Evolutionary conservation across 2,113 vertebrate genomes (phyloP).

Genomic region (Barnardius zonarius): DNA sequence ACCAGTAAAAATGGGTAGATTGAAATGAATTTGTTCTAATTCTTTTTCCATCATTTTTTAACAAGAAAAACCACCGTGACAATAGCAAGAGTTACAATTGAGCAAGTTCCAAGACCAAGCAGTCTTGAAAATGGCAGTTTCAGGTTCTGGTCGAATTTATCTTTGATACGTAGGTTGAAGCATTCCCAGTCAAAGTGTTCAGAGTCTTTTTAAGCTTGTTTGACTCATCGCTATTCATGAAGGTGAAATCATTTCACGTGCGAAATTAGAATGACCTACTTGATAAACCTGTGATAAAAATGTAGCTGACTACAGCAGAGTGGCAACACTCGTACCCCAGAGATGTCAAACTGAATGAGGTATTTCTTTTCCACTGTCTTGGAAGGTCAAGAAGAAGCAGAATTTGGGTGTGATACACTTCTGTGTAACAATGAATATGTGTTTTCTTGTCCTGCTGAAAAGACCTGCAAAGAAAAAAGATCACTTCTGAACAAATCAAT

Average conservation of each 20-base stretch:
- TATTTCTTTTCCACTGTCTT: neutral
- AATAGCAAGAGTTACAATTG: neutral
- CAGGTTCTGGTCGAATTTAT: neutral
- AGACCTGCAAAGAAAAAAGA: neutral
- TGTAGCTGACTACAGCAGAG: conserved; percentile 21
- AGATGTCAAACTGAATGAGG: neutral
- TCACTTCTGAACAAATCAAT: neutral
- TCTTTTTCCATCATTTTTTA: neutral
- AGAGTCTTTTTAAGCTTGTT: neutral
- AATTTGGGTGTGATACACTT: neutral
- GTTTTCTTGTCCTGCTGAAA: neutral
- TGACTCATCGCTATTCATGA: conserved; percentile 51
- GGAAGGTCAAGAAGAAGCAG: neutral
- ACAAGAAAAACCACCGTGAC: neutral
- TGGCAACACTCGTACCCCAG: neutral
- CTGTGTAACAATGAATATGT: neutral
- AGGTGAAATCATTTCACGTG: conserved; percentile 15
- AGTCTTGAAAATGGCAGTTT: neutral
- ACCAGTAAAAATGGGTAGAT: neutral
- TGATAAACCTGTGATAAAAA: conserved; percentile 37
- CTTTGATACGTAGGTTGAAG: neutral
- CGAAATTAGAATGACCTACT: conserved; percentile 37
- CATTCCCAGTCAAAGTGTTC: conserved; percentile 21
- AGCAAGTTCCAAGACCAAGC: neutral
- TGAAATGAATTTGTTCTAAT: neutral